Percentiles rank a stretch among this genome's conserved stretches.
phyloP scores from a whole-genome alignment of 2,113 vertebrate genomes.

The Dermatemys mawii region DNA sequence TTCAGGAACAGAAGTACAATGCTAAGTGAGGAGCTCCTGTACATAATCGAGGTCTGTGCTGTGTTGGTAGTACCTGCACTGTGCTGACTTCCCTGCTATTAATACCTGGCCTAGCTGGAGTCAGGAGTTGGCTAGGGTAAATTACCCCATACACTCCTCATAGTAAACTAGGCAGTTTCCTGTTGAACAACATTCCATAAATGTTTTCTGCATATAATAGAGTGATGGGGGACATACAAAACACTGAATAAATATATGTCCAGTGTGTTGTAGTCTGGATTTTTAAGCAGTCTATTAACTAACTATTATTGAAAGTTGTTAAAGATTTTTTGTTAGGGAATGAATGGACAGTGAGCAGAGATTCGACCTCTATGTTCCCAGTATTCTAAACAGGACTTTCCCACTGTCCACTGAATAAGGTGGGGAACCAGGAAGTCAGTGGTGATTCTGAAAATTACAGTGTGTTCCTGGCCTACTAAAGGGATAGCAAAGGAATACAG shows the following conservation, averaged over 20 bases:
- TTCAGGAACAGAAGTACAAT: no score
- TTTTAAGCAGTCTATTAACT: not conserved
- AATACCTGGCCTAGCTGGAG: not conserved
- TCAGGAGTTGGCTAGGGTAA: not conserved
- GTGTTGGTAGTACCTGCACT: not conserved
- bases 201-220: not conserved
- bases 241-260: not conserved
- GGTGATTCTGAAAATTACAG: not conserved
- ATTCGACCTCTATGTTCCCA: not conserved
- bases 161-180: not conserved
- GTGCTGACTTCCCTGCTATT: not conserved
- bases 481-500: not conserved
- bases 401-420: not conserved
- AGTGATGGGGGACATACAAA: not conserved
- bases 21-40: no score
- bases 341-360: accelerated
- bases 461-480: not conserved
- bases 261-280: not conserved
- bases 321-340: not conserved
- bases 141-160: not conserved
- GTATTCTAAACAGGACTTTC: not conserved
- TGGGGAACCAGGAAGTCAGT: not conserved
- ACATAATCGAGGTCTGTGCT: not conserved
- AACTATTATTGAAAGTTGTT: not conserved
- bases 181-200: not conserved